Evolutionary conservation across 2,888 invertebrate species (phyloP).

Genomic region (Drosophila nr. medialis): DNA sequence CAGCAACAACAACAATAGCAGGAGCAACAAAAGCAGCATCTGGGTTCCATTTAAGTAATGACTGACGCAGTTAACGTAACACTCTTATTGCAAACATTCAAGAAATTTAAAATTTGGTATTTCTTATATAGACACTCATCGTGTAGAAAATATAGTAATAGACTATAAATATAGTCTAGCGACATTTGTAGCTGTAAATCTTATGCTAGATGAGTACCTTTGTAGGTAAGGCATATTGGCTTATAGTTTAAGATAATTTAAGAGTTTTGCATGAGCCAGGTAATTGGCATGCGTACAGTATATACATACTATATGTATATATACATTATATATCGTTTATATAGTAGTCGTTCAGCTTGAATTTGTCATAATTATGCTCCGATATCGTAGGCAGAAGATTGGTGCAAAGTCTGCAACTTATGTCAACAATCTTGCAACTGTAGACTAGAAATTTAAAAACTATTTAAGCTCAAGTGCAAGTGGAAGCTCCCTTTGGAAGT

Average conservation of each 20-base stretch:
- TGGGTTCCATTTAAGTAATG: neutral
- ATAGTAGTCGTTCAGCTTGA: neutral
- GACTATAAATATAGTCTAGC: too few species aligned
- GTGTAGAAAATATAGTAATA: too few species aligned
- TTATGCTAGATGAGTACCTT: neutral
- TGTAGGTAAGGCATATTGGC: neutral
- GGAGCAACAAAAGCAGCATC: neutral
- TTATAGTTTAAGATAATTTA: neutral
- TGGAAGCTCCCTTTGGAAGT: neutral
- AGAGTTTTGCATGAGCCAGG: neutral
- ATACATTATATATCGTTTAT: neutral
- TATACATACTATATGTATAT: too few species aligned
- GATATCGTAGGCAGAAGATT: neutral
- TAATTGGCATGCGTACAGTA: neutral
- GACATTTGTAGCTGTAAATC: neutral
- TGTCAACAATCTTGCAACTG: neutral
- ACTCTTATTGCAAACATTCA: neutral
- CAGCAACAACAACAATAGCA: conserved; percentile 2
- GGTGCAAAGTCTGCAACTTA: neutral
- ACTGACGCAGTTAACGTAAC: neutral
- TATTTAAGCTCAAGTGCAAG: neutral
- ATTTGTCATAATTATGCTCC: neutral
- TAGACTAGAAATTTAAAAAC: neutral
- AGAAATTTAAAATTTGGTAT: neutral
- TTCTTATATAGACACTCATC: too few species aligned